Evolutionary conservation across 2,113 vertebrate species (phyloP).

Genomic region (Elephas maximus): DNA sequence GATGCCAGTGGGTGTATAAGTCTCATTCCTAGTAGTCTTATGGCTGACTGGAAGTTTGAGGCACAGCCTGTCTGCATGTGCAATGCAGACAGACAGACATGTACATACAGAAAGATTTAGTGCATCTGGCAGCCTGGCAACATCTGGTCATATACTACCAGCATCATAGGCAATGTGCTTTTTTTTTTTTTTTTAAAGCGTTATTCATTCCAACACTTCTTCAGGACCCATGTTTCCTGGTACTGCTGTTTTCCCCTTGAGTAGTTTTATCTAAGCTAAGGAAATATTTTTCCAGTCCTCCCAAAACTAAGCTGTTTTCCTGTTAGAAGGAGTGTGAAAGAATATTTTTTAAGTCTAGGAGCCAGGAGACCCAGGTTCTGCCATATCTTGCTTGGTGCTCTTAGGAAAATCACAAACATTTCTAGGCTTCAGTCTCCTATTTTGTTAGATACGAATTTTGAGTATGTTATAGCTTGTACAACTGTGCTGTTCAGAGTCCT

Average conservation of each 20-base stretch:
- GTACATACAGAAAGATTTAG: background rate
- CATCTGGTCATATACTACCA: background rate
- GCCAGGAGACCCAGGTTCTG: background rate
- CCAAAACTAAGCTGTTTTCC: background rate
- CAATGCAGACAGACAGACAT: background rate
- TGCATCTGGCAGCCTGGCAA: background rate
- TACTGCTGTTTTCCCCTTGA: background rate
- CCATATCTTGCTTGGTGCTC: background rate
- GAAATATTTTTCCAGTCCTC: background rate
- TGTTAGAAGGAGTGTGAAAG: background rate
- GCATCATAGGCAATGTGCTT: background rate
- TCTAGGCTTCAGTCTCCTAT: background rate
- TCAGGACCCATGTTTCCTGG: constrained; percentile 10
- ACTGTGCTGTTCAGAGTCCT: background rate
- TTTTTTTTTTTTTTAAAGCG: background rate
- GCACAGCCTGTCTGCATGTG: background rate
- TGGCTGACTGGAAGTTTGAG: background rate
- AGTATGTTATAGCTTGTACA: background rate
- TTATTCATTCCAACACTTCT: background rate
- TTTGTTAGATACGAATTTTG: background rate
- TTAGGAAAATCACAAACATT: background rate
- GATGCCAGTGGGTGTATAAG: background rate
- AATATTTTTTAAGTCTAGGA: background rate
- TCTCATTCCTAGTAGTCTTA: background rate
- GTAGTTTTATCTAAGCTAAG: background rate